Evolutionary conservation across 2,888 invertebrate species (phyloP).

Genomic region (Rhamnusium bicolor): DNA sequence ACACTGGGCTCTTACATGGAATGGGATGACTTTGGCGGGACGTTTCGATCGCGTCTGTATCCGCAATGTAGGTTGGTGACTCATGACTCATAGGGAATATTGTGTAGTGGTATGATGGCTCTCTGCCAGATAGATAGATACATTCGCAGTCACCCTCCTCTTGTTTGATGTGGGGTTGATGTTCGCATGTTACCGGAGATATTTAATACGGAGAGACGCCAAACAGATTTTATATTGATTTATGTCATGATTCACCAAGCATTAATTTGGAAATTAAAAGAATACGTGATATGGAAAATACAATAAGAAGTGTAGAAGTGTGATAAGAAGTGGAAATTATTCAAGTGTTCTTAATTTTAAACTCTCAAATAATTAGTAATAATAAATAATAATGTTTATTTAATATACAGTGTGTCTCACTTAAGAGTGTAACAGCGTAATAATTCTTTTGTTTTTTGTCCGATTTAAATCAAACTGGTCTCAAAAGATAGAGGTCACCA

Average conservation of each 20-base stretch:
- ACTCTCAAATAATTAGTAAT: too few relatives aligned
- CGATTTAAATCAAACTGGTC: too few relatives aligned
- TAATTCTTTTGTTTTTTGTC: too few relatives aligned
- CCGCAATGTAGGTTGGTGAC: constrained; percentile 29
- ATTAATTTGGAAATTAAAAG: too few relatives aligned
- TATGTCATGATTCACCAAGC: neutral
- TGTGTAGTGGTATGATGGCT: neutral
- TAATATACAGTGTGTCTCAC: too few relatives aligned
- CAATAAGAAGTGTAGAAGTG: too few relatives aligned
- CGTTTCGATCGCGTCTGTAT: constrained; percentile 35
- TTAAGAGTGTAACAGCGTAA: too few relatives aligned
- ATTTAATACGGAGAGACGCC: neutral
- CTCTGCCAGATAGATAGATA: neutral
- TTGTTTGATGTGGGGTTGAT: neutral
- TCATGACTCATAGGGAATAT: constrained; percentile 1
- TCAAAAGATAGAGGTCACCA: too few relatives aligned
- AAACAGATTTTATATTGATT: neutral
- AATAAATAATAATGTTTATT: too few relatives aligned
- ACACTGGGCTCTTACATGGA: neutral
- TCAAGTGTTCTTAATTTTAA: too few relatives aligned
- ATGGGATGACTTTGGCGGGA: constrained; percentile 10
- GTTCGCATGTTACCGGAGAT: neutral
- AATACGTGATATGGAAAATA: too few relatives aligned
- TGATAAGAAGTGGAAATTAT: too few relatives aligned
- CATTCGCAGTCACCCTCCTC: constrained; percentile 12